A percentile compares a stretch with the other conserved stretches of the same genome.
Evolutionary conservation across 2,113 vertebrate genomes (phyloP).

Genomic region (Plotosus lineatus): DNA sequence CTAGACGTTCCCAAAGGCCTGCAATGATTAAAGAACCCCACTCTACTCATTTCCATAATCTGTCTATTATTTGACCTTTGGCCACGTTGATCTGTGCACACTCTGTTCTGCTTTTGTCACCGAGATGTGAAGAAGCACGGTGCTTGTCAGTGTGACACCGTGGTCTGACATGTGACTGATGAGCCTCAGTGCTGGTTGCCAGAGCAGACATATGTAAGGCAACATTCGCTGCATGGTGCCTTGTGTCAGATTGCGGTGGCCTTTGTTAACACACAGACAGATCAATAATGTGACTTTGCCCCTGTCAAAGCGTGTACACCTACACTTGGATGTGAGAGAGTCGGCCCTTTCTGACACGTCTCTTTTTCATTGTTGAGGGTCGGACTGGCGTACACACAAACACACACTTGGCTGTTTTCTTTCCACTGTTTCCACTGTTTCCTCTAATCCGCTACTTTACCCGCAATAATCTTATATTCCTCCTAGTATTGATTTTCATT

Average conservation of each 20-base stretch:
- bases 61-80: slow-evolving; percentile 22
- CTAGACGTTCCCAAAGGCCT: not conserved
- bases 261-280: slow-evolving; percentile 43
- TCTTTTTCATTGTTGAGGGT: not conserved
- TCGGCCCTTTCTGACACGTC: not conserved
- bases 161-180: slow-evolving; percentile 70
- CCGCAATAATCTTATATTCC: slow-evolving; percentile 7
- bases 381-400: not conserved
- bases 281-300: slow-evolving; percentile 33
- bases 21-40: not conserved
- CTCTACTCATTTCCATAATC: slow-evolving; percentile 24
- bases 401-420: not conserved
- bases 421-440: not conserved
- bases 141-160: slow-evolving; percentile 48
- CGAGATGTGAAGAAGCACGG: slow-evolving; percentile 33
- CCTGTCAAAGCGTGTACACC: not conserved
- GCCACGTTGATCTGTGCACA: slow-evolving; percentile 3
- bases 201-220: slow-evolving; percentile 56
- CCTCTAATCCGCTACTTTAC: not conserved
- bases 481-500: slow-evolving; percentile 26
- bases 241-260: slow-evolving; percentile 36
- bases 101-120: slow-evolving; percentile 45
- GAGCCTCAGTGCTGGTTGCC: slow-evolving; percentile 63
- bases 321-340: slow-evolving; percentile 4
- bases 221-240: slow-evolving; percentile 51